Base-by-base conservation (phyloP, 2,888 invertebrate species). In the Ypsolopha sequella region DNA sequence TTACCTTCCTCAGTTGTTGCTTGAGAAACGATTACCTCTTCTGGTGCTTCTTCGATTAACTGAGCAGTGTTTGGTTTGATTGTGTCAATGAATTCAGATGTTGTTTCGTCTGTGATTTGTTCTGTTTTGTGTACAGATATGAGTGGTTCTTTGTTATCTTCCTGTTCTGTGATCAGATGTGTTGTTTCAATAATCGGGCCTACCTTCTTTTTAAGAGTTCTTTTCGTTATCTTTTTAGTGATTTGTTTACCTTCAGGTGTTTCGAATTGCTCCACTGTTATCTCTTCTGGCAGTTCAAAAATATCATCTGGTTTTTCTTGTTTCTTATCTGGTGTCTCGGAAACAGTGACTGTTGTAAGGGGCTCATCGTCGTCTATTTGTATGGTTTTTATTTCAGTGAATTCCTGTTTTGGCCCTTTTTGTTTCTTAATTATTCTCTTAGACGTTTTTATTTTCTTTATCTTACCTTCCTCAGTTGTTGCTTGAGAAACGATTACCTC, bases 141-240 rank as follows among this genome's bases (percentile, higher is more conserved):
- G 1, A 62, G 62, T 45, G 64, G 66, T 53, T 63, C 66, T 43
- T 54, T 46, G 36, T 46, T 51, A 52, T 82, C 81, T 66, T 85
- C 82, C 56, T 86, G 80, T 38, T 80, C 61, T 0, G 85, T 87
- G 57, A 78, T 73, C 57, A 88, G 82, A 65, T 79, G 76, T 24
- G 80, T 84, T 1, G 34, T 47, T 47, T 47, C 47, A 24, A 74
- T 69, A 7, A 9, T 49, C n/a, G 51, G 33, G 8, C 48, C 46
- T 33, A 33, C 38, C 34, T 53, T 48, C 49, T 33, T 43, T 43
- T 47, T 48, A 11, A 54, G 54, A 11, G 50, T 53, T 53, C 60
- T 13, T 65, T 58, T 51, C 57, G 56, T 52, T 24, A 41, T 50
- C 36, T 46, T 53, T 36, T 50, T 50, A 8, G 34, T 24, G 9